phyloP scores from a whole-genome alignment of 2,888 invertebrate genomes.

The Phalera bucephala region DNA sequence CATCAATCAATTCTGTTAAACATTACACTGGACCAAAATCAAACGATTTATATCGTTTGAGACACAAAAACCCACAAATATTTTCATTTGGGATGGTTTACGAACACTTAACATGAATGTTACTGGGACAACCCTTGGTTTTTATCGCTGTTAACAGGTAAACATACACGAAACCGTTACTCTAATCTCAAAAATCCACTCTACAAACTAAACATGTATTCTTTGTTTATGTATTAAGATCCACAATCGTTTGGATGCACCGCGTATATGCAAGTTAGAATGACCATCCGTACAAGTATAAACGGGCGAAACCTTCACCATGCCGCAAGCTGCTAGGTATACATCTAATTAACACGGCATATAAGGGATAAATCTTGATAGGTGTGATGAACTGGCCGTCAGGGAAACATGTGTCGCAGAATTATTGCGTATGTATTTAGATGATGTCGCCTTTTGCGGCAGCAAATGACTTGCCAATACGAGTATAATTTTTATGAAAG shows the following conservation, averaged over 20 bases:
- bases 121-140: conserved; percentile 9
- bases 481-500: too few relatives aligned
- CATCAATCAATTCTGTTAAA: not conserved
- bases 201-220: conserved; percentile 32
- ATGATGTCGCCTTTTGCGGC: not conserved
- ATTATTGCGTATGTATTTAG: not conserved
- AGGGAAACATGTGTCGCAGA: not conserved
- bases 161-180: conserved; percentile 8
- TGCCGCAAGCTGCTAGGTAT: conserved; percentile 71
- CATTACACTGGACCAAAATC: not conserved
- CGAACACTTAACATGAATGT: conserved; percentile 15
- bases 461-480: not conserved
- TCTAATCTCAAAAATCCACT: conserved; percentile 40
- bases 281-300: conserved; percentile 25
- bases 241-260: conserved; percentile 54
- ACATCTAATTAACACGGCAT: conserved; percentile 41
- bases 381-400: conserved; percentile 20
- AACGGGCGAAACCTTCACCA: conserved; percentile 62
- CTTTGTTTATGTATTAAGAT: conserved; percentile 21
- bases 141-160: conserved; percentile 17
- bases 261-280: conserved; percentile 32
- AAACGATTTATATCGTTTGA: conserved; percentile 2
- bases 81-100: not conserved
- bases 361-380: conserved; percentile 17
- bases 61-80: conserved; percentile 2